phyloP scores from a whole-genome alignment of 2,888 invertebrate genomes.

The Drosophila histrio region DNA sequence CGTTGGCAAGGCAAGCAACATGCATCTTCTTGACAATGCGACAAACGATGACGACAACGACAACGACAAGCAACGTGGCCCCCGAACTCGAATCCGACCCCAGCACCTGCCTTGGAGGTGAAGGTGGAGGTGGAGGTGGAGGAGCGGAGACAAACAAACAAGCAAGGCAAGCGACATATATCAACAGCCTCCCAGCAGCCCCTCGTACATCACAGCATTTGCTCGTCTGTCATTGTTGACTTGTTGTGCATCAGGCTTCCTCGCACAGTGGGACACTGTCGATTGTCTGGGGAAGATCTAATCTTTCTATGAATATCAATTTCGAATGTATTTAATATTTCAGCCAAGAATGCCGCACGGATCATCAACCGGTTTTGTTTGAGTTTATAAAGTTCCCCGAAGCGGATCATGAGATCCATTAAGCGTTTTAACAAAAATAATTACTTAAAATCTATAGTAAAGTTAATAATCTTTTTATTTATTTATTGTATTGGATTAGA shows the following conservation, averaged over 20 bases:
- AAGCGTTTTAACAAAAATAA: too few species aligned
- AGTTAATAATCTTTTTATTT: too few species aligned
- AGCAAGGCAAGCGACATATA: conserved; percentile 74
- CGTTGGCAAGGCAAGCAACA: conserved; percentile 77
- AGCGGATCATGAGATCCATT: too few species aligned
- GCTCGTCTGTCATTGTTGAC: conserved; percentile 81
- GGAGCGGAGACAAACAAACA: conserved; percentile 62
- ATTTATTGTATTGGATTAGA: too few species aligned
- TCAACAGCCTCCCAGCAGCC: conserved; percentile 66
- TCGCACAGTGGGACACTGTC: conserved; percentile 40
- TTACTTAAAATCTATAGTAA: too few species aligned
- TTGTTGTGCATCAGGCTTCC: conserved; percentile 48
- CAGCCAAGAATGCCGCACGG: too few species aligned
- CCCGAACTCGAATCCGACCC: conserved; percentile 3
- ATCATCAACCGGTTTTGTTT: too few species aligned
- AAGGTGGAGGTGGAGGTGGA: neutral
- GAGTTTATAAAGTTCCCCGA: too few species aligned
- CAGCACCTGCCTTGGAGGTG: neutral
- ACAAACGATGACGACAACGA: conserved; percentile 73
- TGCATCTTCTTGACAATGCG: conserved; percentile 81
- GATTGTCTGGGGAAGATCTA: neutral
- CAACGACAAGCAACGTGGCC: conserved; percentile 64
- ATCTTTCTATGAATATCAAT: neutral
- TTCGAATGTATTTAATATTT: too few species aligned
- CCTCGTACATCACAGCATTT: conserved; percentile 76